Evolutionary conservation across 2,113 vertebrate species (phyloP).

Genomic region (Python bivittatus): DNA sequence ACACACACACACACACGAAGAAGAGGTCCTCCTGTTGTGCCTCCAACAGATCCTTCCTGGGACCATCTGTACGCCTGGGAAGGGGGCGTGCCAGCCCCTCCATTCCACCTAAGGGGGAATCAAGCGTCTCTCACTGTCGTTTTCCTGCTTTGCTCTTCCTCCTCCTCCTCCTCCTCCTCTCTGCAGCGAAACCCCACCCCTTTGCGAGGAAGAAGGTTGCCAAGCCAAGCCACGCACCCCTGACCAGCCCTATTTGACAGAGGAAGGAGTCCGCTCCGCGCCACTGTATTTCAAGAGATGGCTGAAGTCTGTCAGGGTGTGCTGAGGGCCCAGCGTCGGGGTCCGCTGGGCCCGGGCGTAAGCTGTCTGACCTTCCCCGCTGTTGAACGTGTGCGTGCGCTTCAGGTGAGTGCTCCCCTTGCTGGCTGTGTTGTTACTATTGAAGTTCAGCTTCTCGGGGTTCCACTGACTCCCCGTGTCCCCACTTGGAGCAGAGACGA

Average conservation of each 20-base stretch:
- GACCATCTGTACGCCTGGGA: background rate
- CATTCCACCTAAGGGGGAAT: background rate
- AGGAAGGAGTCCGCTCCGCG: conserved; percentile 83
- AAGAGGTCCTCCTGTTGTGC: background rate
- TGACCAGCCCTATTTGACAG: conserved; percentile 67
- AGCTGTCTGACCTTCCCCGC: conserved; percentile 57
- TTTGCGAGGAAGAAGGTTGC: rapidly evolving
- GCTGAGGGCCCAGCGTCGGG: conserved; percentile 63
- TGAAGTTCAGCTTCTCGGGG: conserved; percentile 85
- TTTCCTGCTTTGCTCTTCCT: background rate
- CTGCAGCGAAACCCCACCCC: conserved; percentile 9
- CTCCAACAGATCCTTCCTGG: background rate
- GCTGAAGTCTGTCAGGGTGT: conserved; percentile 85
- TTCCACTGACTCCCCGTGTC: conserved; percentile 81
- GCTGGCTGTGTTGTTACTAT: conserved; percentile 75
- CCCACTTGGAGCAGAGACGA: conserved; percentile 86
- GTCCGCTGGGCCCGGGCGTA: conserved; percentile 67
- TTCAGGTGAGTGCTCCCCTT: conserved; percentile 70
- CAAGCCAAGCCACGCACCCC: conserved; percentile 22
- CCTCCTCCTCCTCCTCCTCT: background rate
- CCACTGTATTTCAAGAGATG: conserved; percentile 79
- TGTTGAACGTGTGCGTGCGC: conserved; percentile 79
- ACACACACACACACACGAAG: background rate
- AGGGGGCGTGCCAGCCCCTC: background rate
- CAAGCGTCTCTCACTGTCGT: background rate